Evolutionary conservation across 1,140 invertebrate genomes (phyloP).

Genomic region (Druon quercuslanigerum): DNA sequence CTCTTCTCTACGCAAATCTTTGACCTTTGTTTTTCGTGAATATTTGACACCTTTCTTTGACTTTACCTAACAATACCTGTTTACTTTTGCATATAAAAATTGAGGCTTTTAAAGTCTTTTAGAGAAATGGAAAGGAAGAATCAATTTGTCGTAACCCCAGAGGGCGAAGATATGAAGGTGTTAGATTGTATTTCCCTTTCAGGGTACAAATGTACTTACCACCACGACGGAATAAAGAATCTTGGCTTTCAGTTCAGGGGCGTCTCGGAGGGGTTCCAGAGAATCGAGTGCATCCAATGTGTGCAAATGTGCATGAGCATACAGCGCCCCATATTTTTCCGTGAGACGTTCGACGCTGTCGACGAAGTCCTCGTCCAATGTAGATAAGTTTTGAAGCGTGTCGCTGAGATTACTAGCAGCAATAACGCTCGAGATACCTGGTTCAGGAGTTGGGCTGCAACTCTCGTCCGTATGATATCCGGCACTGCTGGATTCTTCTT

Average conservation of each 20-base stretch:
- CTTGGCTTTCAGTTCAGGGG: conserved; percentile 92
- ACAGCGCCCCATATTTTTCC: conserved; percentile 88
- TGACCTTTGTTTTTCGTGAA: too few relatives aligned
- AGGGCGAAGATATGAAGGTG: not conserved
- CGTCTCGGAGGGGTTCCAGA: conserved; percentile 85
- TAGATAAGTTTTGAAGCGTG: conserved; percentile 45
- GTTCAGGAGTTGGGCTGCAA: conserved; percentile 63
- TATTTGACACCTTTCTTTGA: too few relatives aligned
- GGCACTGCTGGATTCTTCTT: conserved; percentile 65
- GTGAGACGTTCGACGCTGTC: conserved; percentile 76
- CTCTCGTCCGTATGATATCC: conserved; percentile 70
- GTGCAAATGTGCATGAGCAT: conserved; percentile 88
- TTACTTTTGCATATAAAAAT: not conserved
- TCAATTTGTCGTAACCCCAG: not conserved
- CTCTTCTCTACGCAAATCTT: too few relatives aligned
- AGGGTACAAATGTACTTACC: conserved; percentile 79
- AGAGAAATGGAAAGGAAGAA: not conserved
- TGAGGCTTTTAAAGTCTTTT: not conserved
- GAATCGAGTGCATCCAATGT: conserved; percentile 89
- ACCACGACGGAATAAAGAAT: conserved; percentile 96
- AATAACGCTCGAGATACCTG: conserved; percentile 28
- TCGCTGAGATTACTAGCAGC: conserved; percentile 31
- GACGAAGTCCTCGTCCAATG: conserved; percentile 66
- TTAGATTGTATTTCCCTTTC: conserved; percentile 12
- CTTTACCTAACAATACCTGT: too few relatives aligned